Evolutionary conservation across 2,888 invertebrate genomes (phyloP), one percentile per base, ranked within the genome.

Genomic region (Unio delphinus): DNA sequence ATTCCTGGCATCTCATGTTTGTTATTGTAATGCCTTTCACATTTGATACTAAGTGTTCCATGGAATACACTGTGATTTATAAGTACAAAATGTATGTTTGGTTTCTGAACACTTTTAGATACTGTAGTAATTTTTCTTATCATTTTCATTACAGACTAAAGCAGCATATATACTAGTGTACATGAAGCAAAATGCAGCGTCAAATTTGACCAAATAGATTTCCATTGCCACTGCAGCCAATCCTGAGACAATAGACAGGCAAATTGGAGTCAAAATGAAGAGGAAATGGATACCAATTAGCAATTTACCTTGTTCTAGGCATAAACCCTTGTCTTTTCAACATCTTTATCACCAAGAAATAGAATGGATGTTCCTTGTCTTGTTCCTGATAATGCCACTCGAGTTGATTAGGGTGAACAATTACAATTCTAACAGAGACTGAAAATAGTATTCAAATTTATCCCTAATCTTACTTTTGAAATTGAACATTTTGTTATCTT

Each of bases 91-190:
- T 45, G 45, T 45, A 15, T 45, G n/a, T 15, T 11, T 64, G 17
- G 23, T 56, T 23, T 67, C 62, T 61, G 20, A 18, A 60, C 17
- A 18, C 23, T 61, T 23, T 1, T 18, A 55, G 20, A 18, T 30
- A 66, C 15, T 45, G 61, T 30, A 65, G 34, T 57, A 45, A n/a
- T 11, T 23, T 30, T 45, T 58, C 57, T 55, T 23, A 45, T 45
- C 45, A 45, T 45, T 45, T 63, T 65, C 54, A 60, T 72, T 80
- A 6, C 84, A 89, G 89, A 90, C 91, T 8, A 90, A 90, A 77
- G 90, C 90, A 45, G 92, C 91, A 1, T 92, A 92, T 79, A 91
- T 92, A 20, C 83, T 92, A 28, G 91, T 92, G 69, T 92, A 92
- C 81, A 88, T 90, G 74, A 83, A 83, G 59, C 83, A 89, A 55